These are phyloP conservation scores for Drosophila aff. DNA, from an alignment of 1,140 invertebrate genomes.

Conservation along the genomic window DNA sequence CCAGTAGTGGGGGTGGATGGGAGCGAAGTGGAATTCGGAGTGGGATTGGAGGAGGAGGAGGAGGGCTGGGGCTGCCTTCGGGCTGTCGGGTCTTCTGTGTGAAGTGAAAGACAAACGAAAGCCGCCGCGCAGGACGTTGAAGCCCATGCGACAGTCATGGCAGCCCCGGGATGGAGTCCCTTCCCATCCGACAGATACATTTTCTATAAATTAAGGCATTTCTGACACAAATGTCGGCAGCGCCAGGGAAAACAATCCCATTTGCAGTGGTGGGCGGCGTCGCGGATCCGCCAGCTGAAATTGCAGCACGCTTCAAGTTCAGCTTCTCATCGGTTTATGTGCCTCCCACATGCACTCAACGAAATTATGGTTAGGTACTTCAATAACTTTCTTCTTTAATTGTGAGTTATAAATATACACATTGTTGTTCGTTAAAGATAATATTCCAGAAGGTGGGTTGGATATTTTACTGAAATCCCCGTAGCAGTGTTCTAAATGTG, in stretches of 20 bases:
- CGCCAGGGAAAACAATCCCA: slow-evolving; percentile 67
- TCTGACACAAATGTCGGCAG: slow-evolving; percentile 59
- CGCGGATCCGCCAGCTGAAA: slow-evolving; percentile 47
- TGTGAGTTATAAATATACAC: background rate
- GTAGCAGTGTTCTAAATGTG: background rate
- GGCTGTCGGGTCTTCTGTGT: slow-evolving; percentile 39
- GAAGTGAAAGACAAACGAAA: slow-evolving; percentile 65
- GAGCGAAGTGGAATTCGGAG: background rate
- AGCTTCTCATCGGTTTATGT: background rate
- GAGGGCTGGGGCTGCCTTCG: slow-evolving; percentile 15
- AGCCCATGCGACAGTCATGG: slow-evolving; percentile 54
- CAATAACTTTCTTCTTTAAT: background rate
- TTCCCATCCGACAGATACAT: slow-evolving; percentile 58
- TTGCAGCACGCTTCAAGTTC: slow-evolving; percentile 51
- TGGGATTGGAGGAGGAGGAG: background rate
- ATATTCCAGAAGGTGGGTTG: background rate
- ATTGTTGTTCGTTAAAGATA: background rate
- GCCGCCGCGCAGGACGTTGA: slow-evolving; percentile 51
- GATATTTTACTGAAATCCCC: too few species aligned
- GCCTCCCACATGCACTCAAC: background rate
- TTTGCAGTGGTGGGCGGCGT: slow-evolving; percentile 51
- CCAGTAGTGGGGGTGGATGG: background rate
- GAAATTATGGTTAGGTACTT: background rate
- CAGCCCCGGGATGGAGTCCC: slow-evolving; percentile 33
- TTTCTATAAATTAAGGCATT: slow-evolving; percentile 75